A percentile compares a stretch with the other conserved stretches of the same genome.
phyloP scores from a whole-genome alignment of 2,888 invertebrate genomes.

The Heterodera filipjevi region DNA sequence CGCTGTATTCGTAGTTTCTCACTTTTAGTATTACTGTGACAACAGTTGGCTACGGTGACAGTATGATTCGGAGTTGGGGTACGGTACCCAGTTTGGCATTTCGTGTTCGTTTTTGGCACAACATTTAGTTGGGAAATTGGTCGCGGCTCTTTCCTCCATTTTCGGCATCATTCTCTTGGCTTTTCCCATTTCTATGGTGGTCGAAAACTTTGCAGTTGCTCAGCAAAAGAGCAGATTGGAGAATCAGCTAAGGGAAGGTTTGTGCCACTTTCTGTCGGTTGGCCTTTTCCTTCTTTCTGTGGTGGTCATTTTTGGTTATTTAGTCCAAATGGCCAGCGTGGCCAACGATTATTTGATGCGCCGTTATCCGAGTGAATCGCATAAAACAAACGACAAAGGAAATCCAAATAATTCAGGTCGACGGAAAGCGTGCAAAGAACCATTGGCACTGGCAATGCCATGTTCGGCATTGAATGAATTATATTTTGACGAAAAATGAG shows the following conservation, averaged over 20 bases:
- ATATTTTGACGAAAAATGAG: not conserved
- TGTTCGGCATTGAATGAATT: slow-evolving; percentile 26
- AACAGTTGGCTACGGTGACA: slow-evolving; percentile 61
- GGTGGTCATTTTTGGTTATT: not conserved
- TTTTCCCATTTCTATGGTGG: slow-evolving; percentile 64
- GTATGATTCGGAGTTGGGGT: slow-evolving; percentile 58
- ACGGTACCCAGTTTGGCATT: slow-evolving; percentile 24
- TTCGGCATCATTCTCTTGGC: slow-evolving; percentile 64
- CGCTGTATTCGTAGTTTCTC: not conserved
- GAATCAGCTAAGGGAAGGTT: slow-evolving; percentile 58
- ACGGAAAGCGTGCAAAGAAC: slow-evolving; percentile 33
- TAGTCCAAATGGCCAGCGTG: slow-evolving; percentile 61
- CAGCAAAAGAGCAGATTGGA: slow-evolving; percentile 60
- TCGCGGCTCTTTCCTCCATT: slow-evolving; percentile 60
- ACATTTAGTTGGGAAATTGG: slow-evolving; percentile 58
- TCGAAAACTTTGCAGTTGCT: slow-evolving; percentile 63
- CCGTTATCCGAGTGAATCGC: slow-evolving; percentile 49
- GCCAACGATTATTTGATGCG: slow-evolving; percentile 60
- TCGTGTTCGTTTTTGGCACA: slow-evolving; percentile 24
- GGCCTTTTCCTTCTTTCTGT: not conserved
- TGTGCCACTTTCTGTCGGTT: too few species aligned
- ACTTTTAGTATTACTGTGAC: slow-evolving; percentile 41
- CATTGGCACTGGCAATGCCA: slow-evolving; percentile 13
- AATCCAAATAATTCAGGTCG: not conserved
- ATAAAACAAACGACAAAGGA: slow-evolving; percentile 43